Base-by-base conservation (phyloP, 2,113 vertebrate genomes). In the Dicentrarchus labrax region DNA sequence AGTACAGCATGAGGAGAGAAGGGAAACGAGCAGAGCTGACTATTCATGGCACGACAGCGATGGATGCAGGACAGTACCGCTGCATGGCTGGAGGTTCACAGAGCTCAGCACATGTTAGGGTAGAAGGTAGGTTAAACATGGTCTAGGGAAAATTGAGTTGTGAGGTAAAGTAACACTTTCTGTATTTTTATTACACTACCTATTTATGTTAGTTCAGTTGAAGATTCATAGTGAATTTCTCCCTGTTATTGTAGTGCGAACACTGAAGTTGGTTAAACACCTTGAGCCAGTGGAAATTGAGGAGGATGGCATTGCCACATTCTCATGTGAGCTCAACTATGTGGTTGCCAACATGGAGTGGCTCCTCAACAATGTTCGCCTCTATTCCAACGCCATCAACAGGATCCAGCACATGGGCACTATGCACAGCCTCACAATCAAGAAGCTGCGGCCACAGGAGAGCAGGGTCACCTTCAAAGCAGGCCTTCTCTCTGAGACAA, bases 281-380 rank as follows among this genome's bases (percentile, higher is more conserved):
- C 94, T 99, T 22, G 90, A 95, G 5, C 95, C 96, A 6, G 88
- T 97, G 59, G 96, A 97, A 51, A 91, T 86, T 0, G 96, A 97
- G 48, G 98, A 99, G 85, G 95, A 93, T 0, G 95, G 95, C 64
- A 83, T 67, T 1, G 95, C 95, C n/a, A 86, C 82, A 9, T 96
- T 95, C 81, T 91, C 91, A 0, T 99, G 97, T 0, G 97, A 99
- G 92, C 95, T 99, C 60, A 98, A 97, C 77, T 97, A 98, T 0
- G 97, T 97, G 0, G 96, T 97, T 0, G 96, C 97, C 74, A 96
- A 96, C 0, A 94, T 97, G 41, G 97, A 98, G 67, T 99, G 98
- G 98, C 94, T 97, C 13, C 96, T 99, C 79, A 98, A 99, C 0
- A 96, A 95, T 56, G 90, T 73, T 0, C 94, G 95, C 1, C 93